These are phyloP conservation scores for Hypotaenidia philippensis DNA, from an alignment of 2,797 vertebrate species.

Conservation along the genomic window DNA sequence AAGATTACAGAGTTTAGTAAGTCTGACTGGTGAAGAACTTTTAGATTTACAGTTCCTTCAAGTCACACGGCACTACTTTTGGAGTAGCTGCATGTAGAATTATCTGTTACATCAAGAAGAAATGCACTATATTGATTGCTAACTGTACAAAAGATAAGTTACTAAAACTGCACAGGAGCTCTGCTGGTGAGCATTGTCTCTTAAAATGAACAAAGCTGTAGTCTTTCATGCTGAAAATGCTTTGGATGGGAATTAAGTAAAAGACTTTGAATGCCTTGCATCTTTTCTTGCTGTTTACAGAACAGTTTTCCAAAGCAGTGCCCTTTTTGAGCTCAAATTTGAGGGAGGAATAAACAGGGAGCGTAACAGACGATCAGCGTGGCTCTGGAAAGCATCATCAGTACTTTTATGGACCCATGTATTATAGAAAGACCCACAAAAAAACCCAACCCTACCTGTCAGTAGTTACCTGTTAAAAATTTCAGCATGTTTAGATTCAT, in stretches of 20 bases:
- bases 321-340: not conserved
- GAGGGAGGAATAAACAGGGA: not conserved
- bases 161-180: not conserved
- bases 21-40: slow-evolving; percentile 62
- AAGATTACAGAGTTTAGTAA: slow-evolving; percentile 62
- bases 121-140: not conserved
- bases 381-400: not conserved
- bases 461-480: not conserved
- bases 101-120: not conserved
- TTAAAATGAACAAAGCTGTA: not conserved
- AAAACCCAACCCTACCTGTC: no score
- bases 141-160: not conserved
- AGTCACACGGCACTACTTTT: not conserved
- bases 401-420: not conserved
- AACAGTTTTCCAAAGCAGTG: not conserved
- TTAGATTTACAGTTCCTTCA: slow-evolving; percentile 42
- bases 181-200: not conserved
- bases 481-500: fast-evolving
- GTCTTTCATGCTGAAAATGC: not conserved
- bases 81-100: not conserved
- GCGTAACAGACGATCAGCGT: not conserved
- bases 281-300: not conserved
- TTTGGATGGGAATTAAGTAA: not conserved
- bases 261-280: not conserved
- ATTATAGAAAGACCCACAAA: not conserved